A percentile compares a stretch with the other conserved stretches of the same genome.
Evolutionary conservation across 2,113 vertebrate species (phyloP).

Genomic region (Myrmecobius fasciatus): DNA sequence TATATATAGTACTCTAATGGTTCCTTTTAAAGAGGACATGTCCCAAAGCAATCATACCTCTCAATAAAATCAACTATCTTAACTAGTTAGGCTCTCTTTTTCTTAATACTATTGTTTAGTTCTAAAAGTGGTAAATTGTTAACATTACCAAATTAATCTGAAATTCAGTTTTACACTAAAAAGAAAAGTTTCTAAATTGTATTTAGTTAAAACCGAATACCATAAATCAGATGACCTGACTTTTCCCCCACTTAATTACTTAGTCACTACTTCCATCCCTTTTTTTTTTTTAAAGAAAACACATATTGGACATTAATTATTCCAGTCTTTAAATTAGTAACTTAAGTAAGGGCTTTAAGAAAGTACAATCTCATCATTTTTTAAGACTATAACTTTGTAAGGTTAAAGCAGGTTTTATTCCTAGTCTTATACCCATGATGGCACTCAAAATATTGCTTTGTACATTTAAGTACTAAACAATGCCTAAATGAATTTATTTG

Average conservation of each 20-base stretch:
- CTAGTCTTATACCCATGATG: conserved; percentile 13
- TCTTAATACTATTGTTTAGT: conserved; percentile 11
- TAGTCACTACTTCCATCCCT: not conserved
- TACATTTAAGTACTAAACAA: conserved; percentile 36
- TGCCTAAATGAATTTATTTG: conserved; percentile 31
- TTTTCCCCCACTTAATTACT: not conserved
- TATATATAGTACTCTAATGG: conserved; percentile 10
- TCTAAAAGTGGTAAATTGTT: conserved; percentile 34
- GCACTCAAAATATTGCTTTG: conserved; percentile 11
- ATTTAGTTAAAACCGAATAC: not conserved
- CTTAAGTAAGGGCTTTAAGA: not conserved
- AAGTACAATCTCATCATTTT: conserved; percentile 17
- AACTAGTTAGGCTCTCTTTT: conserved; percentile 6
- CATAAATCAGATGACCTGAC: not conserved
- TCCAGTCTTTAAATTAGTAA: not conserved
- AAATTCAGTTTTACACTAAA: conserved; percentile 47
- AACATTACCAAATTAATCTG: conserved; percentile 5
- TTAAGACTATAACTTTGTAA: conserved; percentile 6
- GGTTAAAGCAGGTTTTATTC: not conserved
- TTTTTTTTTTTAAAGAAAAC: not conserved
- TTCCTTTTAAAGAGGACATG: not conserved
- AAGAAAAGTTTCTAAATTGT: conserved; percentile 16
- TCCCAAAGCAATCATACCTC: not conserved
- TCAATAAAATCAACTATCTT: conserved; percentile 24
- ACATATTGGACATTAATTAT: conserved; percentile 33